Evolutionary conservation across 2,888 invertebrate species (phyloP).

Genomic region (Ectemnius cavifrons): DNA sequence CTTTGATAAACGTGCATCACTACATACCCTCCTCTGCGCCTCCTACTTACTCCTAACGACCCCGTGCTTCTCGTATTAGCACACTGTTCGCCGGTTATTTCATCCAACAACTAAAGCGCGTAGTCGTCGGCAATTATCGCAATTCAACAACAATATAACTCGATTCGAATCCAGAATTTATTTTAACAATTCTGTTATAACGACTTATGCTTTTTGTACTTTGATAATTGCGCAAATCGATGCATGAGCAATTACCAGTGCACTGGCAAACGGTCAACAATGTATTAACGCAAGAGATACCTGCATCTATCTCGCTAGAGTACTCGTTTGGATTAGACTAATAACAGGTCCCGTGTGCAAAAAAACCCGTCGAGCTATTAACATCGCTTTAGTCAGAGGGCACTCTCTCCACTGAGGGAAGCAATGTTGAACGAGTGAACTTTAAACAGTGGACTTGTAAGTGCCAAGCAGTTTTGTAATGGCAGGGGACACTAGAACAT

Average conservation of each 20-base stretch:
- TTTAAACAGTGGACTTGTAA: background rate
- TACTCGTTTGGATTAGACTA: background rate
- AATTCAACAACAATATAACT: no score
- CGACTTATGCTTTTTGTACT: no score
- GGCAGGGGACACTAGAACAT: background rate
- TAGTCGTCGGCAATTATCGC: no score
- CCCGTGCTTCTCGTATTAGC: no score
- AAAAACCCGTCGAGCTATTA: background rate
- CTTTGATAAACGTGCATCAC: constrained; percentile 37
- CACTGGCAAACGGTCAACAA: no score
- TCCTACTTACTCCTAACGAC: no score
- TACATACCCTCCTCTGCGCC: background rate
- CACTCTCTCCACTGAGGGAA: background rate
- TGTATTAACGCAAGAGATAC: background rate
- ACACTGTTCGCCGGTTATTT: no score
- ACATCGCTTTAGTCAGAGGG: background rate
- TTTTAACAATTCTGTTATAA: no score
- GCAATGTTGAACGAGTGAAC: background rate
- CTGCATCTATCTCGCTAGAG: background rate
- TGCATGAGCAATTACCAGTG: no score
- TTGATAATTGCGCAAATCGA: no score
- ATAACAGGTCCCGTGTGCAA: background rate
- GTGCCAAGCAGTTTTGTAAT: background rate
- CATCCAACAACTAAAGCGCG: no score
- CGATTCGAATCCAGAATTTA: no score